Base-by-base conservation (phyloP, 2,113 vertebrate genomes). In the Dipodomys spectabilis region DNA sequence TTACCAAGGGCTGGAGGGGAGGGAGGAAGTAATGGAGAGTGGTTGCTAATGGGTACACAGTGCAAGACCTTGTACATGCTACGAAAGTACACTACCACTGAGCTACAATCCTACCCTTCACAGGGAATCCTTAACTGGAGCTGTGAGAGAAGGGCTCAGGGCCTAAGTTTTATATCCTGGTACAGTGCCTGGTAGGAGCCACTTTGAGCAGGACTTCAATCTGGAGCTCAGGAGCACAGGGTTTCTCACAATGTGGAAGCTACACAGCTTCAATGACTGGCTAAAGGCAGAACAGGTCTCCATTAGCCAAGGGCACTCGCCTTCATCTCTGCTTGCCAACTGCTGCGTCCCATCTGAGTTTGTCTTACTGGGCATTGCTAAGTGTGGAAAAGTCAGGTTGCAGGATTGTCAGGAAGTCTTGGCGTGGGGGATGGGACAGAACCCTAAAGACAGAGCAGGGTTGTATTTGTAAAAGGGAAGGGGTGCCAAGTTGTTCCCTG, bases 141-240 rank as follows among this genome's bases (percentile, higher is more conserved):
- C 15, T 82, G 53, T 35, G 0, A 39, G n/a, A 44, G 25, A 69
- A 62, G 69, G 45, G 27, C 22, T 78, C 64, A 15, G 64, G 74
- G 75, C 30, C 82, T 39, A 25, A 69, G 82, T 69, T 49, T 90
- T 49, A 68, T 35, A 57, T 92, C 28, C 53, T 87, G 82, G 82
- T 53, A 27, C 74, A 27, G 86, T 25, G 9, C 62, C n/a, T 65
- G n/a, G 73, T 86, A 16, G 11, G 28, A 44, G 49, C 45, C 25
- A 10, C 30, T 82, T 90, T 5, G 2, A 22, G n/a, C 22, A 57
- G 32, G 28, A 44, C 74, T 72, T 85, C 44, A 44, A 30, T 84
- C 68, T 28, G 64, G 65, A 67, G 64, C 74, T 62, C 28, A 67
- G 5, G 67, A 45, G 67, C 5, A 60, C 25, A 39, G 80, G 82